These are phyloP conservation scores for Scopus umbretta DNA, from an alignment of 2,113 vertebrate genomes.

Conservation along the genomic window DNA sequence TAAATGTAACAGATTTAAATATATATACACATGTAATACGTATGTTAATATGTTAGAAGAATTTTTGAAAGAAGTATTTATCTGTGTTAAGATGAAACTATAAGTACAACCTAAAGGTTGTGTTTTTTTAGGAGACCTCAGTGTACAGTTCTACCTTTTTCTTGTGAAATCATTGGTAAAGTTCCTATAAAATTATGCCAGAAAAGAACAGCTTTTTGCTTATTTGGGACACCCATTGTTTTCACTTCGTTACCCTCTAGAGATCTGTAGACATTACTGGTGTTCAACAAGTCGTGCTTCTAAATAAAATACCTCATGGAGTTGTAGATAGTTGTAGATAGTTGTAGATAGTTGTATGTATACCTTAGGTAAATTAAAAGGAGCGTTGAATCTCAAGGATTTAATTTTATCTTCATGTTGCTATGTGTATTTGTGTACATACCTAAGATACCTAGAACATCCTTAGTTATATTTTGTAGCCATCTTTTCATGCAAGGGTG, in stretches of 20 bases:
- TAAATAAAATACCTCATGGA: neutral
- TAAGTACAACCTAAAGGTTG: no score
- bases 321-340: neutral
- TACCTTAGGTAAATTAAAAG: neutral
- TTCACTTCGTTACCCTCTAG: neutral
- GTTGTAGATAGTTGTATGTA: no score
- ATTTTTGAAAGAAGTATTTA: neutral
- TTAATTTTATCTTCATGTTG: neutral
- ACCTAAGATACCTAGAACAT: accelerated
- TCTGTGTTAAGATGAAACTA: neutral
- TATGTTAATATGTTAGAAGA: neutral
- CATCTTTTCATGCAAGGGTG: neutral
- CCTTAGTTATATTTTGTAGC: neutral
- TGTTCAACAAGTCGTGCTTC: neutral
- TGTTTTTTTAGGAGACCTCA: neutral
- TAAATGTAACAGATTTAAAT: neutral
- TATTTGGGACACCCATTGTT: neutral
- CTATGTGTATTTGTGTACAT: neutral
- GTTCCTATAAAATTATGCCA: neutral
- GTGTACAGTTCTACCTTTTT: neutral
- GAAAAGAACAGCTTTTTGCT: neutral
- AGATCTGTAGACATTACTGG: neutral
- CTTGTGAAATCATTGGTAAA: neutral
- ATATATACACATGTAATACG: no score
- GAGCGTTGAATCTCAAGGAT: neutral